Evolutionary conservation across 2,113 vertebrate genomes (phyloP).

Genomic region (Oceanodroma tethys): DNA sequence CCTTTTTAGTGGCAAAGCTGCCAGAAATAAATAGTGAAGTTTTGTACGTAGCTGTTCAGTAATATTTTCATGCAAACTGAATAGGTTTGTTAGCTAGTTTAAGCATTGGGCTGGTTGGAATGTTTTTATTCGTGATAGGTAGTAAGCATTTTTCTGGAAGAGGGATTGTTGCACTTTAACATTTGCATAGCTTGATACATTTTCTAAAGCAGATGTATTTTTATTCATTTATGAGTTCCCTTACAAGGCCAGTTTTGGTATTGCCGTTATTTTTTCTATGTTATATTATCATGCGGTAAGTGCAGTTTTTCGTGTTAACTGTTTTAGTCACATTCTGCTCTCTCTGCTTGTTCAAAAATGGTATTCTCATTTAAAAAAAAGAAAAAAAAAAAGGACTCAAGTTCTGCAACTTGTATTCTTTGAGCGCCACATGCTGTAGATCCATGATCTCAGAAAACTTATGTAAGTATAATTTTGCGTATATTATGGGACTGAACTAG

Average conservation of each 20-base stretch:
- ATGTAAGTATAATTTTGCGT: background rate
- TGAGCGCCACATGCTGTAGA: accelerated
- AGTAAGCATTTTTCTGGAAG: background rate
- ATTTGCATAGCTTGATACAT: background rate
- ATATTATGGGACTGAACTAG: background rate
- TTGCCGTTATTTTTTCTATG: background rate
- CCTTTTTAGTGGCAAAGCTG: background rate
- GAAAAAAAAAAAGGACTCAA: background rate
- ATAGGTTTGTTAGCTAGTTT: background rate
- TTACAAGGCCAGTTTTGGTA: background rate
- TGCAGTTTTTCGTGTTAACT: background rate
- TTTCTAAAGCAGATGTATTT: background rate
- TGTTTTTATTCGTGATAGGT: background rate
- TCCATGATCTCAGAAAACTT: background rate
- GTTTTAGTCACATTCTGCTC: background rate
- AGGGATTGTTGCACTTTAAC: background rate
- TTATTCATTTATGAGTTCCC: background rate
- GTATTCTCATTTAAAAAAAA: background rate
- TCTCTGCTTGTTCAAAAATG: background rate
- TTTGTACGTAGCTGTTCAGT: background rate
- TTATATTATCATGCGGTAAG: background rate
- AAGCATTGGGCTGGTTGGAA: background rate
- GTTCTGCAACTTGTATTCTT: background rate
- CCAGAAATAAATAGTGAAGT: background rate
- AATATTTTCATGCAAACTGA: background rate